These are phyloP conservation scores for Liodrosophila aerea DNA, from an alignment of 2,888 invertebrate genomes.

Conservation along the genomic window DNA sequence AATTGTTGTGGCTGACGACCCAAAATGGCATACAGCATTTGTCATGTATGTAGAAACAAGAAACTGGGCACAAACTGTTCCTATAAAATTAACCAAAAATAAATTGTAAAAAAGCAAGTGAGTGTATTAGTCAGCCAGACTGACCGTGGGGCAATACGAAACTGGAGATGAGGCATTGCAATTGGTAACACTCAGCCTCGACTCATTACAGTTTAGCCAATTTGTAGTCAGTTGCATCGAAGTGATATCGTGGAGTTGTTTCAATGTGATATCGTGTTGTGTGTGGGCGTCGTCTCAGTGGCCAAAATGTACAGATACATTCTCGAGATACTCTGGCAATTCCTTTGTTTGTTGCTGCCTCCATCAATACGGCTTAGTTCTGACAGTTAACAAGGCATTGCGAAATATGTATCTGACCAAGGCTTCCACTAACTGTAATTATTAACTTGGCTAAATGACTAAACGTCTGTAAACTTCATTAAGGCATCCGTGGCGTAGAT, in stretches of 20 bases:
- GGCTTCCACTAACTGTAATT: too few species aligned
- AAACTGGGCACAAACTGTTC: conserved; percentile 45
- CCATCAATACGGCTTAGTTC: background rate
- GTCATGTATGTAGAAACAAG: conserved; percentile 35
- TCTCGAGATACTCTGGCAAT: too few species aligned
- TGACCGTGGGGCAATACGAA: too few species aligned
- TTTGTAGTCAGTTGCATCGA: conserved; percentile 51
- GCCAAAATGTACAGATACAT: too few species aligned
- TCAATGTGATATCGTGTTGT: background rate
- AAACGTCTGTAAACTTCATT: too few species aligned
- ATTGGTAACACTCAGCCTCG: conserved; percentile 26
- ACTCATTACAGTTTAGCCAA: conserved; percentile 36
- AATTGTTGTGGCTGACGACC: conserved; percentile 4
- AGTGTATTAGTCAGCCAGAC: conserved; percentile 42
- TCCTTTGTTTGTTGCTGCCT: too few species aligned
- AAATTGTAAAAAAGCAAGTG: background rate
- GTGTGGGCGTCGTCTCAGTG: too few species aligned
- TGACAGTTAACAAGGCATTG: too few species aligned
- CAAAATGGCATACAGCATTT: conserved; percentile 50
- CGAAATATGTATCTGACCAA: too few species aligned
- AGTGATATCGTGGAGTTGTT: conserved; percentile 15
- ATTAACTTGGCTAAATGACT: too few species aligned
- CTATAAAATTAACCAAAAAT: conserved; percentile 15
- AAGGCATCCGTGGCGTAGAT: background rate
- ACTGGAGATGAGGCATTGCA: conserved; percentile 26